These are phyloP conservation scores for Solea senegalensis DNA, from an alignment of 2,113 vertebrate species.

Conservation along the genomic window DNA sequence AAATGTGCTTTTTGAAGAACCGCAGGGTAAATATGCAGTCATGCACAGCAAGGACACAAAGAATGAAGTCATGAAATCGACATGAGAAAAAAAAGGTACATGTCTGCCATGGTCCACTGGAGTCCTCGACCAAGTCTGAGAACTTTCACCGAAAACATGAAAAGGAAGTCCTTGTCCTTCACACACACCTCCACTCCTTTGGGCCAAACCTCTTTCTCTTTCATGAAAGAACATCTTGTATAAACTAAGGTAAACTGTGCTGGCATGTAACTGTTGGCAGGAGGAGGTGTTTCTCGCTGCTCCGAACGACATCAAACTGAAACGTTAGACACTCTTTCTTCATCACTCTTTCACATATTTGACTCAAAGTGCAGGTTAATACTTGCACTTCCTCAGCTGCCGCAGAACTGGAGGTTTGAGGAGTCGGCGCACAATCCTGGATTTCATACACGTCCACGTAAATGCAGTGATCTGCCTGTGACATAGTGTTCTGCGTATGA, in stretches of 20 bases:
- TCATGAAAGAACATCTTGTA: constrained; percentile 13
- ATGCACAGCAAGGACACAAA: not conserved
- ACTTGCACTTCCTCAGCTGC: constrained; percentile 10
- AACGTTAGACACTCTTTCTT: not conserved
- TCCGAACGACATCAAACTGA: not conserved
- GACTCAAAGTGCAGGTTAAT: constrained; percentile 17
- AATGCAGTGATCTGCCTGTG: not conserved
- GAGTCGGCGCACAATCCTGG: not conserved
- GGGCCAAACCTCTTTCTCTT: constrained; percentile 22
- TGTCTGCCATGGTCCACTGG: too few relatives aligned
- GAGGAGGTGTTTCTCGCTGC: not conserved
- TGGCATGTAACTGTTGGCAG: constrained; percentile 3
- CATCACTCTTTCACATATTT: not conserved
- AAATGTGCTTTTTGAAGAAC: not conserved
- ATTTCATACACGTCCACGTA: not conserved
- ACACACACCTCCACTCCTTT: constrained; percentile 5
- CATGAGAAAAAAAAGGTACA: too few relatives aligned
- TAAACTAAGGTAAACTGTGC: constrained; percentile 3
- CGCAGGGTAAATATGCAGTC: not conserved
- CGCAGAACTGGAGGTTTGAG: not conserved
- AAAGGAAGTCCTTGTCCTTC: not conserved
- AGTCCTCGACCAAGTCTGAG: too few relatives aligned
- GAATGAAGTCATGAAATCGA: too few relatives aligned
- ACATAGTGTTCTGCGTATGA: not conserved
- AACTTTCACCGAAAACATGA: not conserved